Evolutionary conservation across 2,888 invertebrate species (phyloP), one percentile per base, ranked within the genome.

Genomic region (Pasiphila rectangulata): DNA sequence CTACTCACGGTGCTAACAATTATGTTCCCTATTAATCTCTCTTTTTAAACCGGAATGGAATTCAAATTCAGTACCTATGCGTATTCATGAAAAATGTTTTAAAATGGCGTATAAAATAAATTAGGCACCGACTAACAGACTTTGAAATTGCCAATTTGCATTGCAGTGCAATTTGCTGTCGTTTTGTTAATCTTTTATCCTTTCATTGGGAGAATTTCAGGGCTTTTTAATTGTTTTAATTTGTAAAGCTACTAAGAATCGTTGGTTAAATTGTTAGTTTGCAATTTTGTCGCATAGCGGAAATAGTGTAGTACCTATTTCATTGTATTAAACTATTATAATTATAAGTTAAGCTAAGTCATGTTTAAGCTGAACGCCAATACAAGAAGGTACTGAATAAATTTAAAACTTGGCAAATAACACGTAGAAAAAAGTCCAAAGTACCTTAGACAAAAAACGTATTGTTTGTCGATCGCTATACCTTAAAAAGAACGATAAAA

Each of bases 151-250:
- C 42, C 40, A 39, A 53, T 59, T 56, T 56, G 51, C 51, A 56
- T 59, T 56, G 46, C 39, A 52, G 48, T 56, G 56, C 54, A 52
- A 52, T 57, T 57, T 51, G 30, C 46, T 42, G 46, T 42, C 46
- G 47, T 44, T 47, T 41, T 34, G 51, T 35, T 48, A 51, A 46
- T 54, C 36, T 45, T 52, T 50, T 41, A 27, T 48, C 21, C 17
- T 17, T 23, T 39, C 12, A 34, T 17, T 34, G 10, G 15, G 24
- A 19, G 13, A 20, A 20, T 35, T 43, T 36, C 9, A 21, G 15
- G n/a, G n/a, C 10, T 34, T 24, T 43, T 13, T 25, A 38, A 35
- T 35, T 36, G 5, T 29, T 32, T 46, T 25, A 34, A 35, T 17
- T 39, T 20, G 17, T 23, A 32, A 30, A 32, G 38, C 30, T 13